These are phyloP conservation scores for Portunus trituberculatus DNA, from an alignment of 1,140 invertebrate species.

Conservation along the genomic window DNA sequence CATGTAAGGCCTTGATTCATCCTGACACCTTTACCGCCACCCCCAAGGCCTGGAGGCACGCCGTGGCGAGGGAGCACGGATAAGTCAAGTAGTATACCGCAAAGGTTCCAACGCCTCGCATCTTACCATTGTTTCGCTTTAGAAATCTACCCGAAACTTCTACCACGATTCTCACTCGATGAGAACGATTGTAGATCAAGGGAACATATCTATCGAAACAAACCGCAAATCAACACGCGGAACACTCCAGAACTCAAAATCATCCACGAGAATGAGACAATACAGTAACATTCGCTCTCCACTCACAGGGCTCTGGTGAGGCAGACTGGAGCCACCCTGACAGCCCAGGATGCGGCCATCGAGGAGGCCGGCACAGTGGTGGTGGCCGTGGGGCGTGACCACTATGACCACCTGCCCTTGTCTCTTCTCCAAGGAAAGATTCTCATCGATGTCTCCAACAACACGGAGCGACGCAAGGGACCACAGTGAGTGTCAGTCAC, in stretches of 20 bases:
- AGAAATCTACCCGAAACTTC: too few species aligned
- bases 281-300: background rate
- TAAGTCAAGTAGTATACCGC: background rate
- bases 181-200: background rate
- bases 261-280: too few species aligned
- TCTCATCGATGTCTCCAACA: constrained; percentile 78
- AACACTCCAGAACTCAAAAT: too few species aligned
- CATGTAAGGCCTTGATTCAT: background rate
- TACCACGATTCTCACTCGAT: background rate
- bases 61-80: background rate
- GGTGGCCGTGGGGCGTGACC: constrained; percentile 76
- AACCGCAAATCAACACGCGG: too few species aligned
- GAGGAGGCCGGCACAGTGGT: constrained; percentile 71
- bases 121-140: too few species aligned
- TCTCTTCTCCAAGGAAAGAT: constrained; percentile 74
- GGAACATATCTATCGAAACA: background rate
- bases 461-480: constrained; percentile 74
- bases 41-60: background rate
- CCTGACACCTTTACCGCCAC: background rate
- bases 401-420: constrained; percentile 78
- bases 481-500: constrained; percentile 72
- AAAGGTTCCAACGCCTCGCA: background rate
- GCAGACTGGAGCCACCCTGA: constrained; percentile 77
- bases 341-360: constrained; percentile 75
- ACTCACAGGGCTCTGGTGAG: constrained; percentile 72